Evolutionary conservation across 2,797 vertebrate species (phyloP).

Genomic region (Sebastes miniatus): DNA sequence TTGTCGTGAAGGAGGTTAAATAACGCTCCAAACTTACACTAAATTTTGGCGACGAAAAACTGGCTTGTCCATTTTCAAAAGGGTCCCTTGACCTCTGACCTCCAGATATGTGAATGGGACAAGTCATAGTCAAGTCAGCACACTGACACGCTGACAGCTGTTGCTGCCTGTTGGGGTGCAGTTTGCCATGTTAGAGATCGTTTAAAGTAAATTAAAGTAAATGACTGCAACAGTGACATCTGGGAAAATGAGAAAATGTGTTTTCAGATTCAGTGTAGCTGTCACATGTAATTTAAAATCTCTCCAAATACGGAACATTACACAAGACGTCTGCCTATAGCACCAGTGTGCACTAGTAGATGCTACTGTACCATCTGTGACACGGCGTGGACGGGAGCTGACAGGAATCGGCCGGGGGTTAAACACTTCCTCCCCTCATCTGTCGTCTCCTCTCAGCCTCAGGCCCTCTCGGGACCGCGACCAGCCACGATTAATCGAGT

Average conservation of each 20-base stretch:
- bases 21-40: too few species aligned
- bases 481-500: conserved; percentile 11
- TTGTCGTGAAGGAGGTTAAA: too few species aligned
- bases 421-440: conserved; percentile 33
- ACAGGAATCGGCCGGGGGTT: conserved; percentile 40
- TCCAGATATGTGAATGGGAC: too few species aligned
- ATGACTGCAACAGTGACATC: background rate
- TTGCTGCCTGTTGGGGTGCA: too few species aligned
- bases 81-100: too few species aligned
- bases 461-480: background rate
- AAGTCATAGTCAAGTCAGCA: too few species aligned
- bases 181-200: background rate
- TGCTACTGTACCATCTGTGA: background rate
- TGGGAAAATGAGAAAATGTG: background rate
- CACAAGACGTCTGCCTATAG: background rate
- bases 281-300: background rate
- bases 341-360: background rate
- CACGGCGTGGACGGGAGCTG: conserved; percentile 7
- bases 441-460: conserved; percentile 48
- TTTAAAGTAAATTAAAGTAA: background rate
- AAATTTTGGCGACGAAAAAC: too few species aligned
- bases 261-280: background rate
- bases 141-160: too few species aligned
- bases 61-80: too few species aligned
- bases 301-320: background rate